Evolutionary conservation across 1,140 invertebrate species (phyloP).

Genomic region (Uloborus diversus): DNA sequence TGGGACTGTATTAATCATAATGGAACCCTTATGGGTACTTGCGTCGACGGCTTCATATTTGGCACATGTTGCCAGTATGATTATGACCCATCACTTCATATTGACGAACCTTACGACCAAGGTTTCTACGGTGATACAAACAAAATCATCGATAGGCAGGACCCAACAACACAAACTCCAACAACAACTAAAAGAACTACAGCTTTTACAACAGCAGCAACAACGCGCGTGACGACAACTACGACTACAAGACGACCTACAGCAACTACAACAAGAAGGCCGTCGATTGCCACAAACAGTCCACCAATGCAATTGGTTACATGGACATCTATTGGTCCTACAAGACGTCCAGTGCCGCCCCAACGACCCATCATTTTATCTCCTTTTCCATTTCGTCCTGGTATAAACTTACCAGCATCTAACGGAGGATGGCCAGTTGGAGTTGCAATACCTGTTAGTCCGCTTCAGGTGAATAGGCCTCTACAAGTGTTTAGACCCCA

Average conservation of each 20-base stretch:
- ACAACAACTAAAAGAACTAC: not conserved
- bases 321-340: slow-evolving; percentile 41
- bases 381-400: slow-evolving; percentile 37
- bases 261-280: not conserved
- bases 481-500: slow-evolving; percentile 18
- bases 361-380: slow-evolving; percentile 20
- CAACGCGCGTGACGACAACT: not conserved
- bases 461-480: slow-evolving; percentile 34
- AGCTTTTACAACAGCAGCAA: not conserved
- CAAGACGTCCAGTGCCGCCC: not conserved
- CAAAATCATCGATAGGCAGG: not conserved
- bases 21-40: slow-evolving; percentile 85
- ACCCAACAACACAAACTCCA: not conserved
- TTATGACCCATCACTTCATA: slow-evolving; percentile 15
- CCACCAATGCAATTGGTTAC: slow-evolving; percentile 23
- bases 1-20: slow-evolving; percentile 83
- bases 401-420: not conserved
- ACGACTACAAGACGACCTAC: not conserved
- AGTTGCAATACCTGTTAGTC: slow-evolving; percentile 31
- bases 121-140: not conserved
- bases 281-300: not conserved
- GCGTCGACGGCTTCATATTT: slow-evolving; percentile 90
- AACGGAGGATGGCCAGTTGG: slow-evolving; percentile 34
- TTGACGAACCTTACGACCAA: not conserved
- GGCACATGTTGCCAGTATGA: slow-evolving; percentile 79